phyloP scores from a whole-genome alignment of 2,113 vertebrate genomes.

The Paratilapia polleni region DNA sequence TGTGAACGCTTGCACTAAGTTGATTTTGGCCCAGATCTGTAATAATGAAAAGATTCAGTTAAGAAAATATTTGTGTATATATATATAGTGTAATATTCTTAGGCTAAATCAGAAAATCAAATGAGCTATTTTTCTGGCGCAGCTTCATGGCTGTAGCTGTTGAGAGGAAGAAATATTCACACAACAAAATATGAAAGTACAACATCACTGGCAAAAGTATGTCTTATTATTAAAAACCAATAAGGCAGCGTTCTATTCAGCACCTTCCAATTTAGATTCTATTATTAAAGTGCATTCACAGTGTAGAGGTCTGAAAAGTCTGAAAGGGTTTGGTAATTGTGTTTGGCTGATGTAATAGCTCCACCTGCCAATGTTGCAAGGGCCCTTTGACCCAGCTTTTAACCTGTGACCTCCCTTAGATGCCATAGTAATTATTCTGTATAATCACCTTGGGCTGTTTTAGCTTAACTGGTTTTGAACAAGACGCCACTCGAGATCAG shows the following conservation, averaged over 20 bases:
- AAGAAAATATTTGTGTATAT: too few species aligned
- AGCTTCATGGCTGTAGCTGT: not conserved
- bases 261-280: not conserved
- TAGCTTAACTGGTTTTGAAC: not conserved
- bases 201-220: not conserved
- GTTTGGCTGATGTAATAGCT: not conserved
- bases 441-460: constrained; percentile 5
- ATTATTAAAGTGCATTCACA: not conserved
- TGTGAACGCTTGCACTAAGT: not conserved
- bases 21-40: not conserved
- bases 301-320: not conserved
- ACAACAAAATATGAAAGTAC: not conserved
- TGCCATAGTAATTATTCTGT: constrained; percentile 22
- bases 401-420: constrained; percentile 16
- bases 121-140: not conserved
- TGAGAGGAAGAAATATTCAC: not conserved
- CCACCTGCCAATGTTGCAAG: not conserved
- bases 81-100: too few species aligned
- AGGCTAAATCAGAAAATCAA: not conserved
- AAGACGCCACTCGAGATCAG: not conserved
- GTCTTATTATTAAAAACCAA: too few species aligned
- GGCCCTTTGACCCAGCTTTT: constrained; percentile 6
- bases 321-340: not conserved
- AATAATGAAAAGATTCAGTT: not conserved
- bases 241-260: not conserved